Evolutionary conservation across 2,797 vertebrate genomes (phyloP).

Genomic region (Nyctibius grandis): DNA sequence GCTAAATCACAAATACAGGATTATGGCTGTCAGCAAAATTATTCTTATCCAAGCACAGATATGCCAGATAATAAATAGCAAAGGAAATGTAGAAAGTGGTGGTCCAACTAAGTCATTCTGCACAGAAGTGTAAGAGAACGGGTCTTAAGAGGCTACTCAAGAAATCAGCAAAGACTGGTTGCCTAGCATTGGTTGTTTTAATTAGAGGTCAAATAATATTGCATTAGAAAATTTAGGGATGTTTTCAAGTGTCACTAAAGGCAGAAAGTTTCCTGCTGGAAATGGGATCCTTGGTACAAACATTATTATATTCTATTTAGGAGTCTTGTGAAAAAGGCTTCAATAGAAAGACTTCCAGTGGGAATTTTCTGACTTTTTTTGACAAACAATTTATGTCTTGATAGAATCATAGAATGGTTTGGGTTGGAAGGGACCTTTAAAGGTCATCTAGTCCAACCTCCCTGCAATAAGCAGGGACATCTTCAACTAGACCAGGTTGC

Average conservation of each 20-base stretch:
- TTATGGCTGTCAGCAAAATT: neutral
- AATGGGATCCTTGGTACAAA: neutral
- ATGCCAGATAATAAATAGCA: neutral
- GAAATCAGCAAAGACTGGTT: neutral
- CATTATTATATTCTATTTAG: neutral
- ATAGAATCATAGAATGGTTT: neutral
- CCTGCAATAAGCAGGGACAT: neutral
- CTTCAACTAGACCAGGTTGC: no score
- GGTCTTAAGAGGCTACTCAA: neutral
- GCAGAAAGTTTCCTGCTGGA: neutral
- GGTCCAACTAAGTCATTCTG: neutral
- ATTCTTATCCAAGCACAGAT: neutral
- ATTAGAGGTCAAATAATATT: neutral
- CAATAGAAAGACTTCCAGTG: neutral
- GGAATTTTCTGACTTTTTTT: neutral
- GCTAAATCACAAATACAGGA: neutral
- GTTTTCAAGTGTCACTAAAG: neutral
- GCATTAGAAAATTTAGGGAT: neutral
- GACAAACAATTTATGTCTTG: neutral
- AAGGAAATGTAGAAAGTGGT: neutral
- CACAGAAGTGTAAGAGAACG: neutral
- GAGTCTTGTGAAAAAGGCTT: neutral
- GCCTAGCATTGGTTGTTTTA: neutral
- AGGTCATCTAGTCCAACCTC: neutral
- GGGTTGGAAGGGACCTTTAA: neutral